These are phyloP conservation scores for Phorcus lineatus DNA, from an alignment of 2,888 invertebrate species.

Conservation along the genomic window DNA sequence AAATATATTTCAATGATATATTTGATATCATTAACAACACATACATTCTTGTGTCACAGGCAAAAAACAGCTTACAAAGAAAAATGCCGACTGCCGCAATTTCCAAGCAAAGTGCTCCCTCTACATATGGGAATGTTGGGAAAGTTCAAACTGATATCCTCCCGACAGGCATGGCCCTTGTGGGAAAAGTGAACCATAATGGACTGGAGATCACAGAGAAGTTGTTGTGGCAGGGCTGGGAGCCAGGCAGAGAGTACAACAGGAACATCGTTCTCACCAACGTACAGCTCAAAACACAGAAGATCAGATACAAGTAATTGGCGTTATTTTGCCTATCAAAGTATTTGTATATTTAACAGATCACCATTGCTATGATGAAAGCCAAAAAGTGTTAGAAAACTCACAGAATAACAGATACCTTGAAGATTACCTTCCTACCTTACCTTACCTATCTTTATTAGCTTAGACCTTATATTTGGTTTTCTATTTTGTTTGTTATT, in stretches of 20 bases:
- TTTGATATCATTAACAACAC: not conserved
- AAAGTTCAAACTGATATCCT: constrained; percentile 27
- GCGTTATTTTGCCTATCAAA: not conserved
- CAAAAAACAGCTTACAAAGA: not conserved
- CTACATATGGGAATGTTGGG: constrained; percentile 21
- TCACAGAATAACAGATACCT: too few species aligned
- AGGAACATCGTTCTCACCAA: constrained; percentile 73
- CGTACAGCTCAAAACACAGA: constrained; percentile 71
- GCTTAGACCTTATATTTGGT: too few species aligned
- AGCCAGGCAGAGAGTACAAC: constrained; percentile 74
- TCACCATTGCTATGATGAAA: too few species aligned
- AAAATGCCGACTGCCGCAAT: constrained; percentile 43
- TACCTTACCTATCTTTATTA: too few species aligned
- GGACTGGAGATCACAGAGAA: constrained; percentile 71
- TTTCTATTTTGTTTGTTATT: too few species aligned
- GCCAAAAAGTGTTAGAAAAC: too few species aligned
- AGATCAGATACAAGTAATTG: constrained; percentile 73
- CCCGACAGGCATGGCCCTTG: not conserved
- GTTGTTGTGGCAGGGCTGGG: constrained; percentile 73
- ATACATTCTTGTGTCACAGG: not conserved
- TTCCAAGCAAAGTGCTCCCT: constrained; percentile 29
- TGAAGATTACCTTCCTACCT: too few species aligned
- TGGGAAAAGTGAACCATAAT: constrained; percentile 36
- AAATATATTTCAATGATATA: too few species aligned
- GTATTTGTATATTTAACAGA: too few species aligned